phyloP scores from a whole-genome alignment of 2,797 vertebrate genomes.

The Phrynocephalus vlangalii region DNA sequence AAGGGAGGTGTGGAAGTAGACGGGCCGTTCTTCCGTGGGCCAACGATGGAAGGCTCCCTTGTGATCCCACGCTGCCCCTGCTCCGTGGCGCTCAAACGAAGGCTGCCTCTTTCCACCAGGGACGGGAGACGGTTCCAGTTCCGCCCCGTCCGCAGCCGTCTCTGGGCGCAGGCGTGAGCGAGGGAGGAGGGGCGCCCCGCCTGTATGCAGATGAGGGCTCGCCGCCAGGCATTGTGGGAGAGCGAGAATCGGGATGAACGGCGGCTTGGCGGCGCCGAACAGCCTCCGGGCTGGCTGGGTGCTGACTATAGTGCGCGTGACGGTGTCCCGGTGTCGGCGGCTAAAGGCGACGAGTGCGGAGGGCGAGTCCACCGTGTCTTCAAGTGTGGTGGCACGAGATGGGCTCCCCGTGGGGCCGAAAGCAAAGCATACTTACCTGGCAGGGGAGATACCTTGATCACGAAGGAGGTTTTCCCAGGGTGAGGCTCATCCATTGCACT shows the following conservation, averaged over 20 bases:
- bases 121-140: too few relatives aligned
- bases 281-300: not conserved
- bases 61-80: too few relatives aligned
- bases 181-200: not conserved
- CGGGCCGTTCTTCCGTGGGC: too few relatives aligned
- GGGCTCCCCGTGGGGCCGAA: accelerated
- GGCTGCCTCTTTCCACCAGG: not conserved
- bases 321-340: not conserved
- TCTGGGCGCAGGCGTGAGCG: not conserved
- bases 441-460: constrained; percentile 9
- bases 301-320: accelerated
- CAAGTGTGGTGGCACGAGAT: accelerated
- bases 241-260: not conserved
- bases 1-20: too few relatives aligned
- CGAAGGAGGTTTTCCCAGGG: too few relatives aligned
- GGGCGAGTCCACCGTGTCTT: accelerated
- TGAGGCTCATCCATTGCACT: too few relatives aligned
- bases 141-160: too few relatives aligned
- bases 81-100: not conserved
- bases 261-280: accelerated
- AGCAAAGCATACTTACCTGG: constrained; percentile 34
- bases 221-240: constrained; percentile 7
- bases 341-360: accelerated
- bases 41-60: too few relatives aligned
- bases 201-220: not conserved